A percentile compares a stretch with the other conserved stretches of the same genome.
Evolutionary conservation across 2,888 invertebrate genomes (phyloP).

Genomic region (Chorisops tibialis): DNA sequence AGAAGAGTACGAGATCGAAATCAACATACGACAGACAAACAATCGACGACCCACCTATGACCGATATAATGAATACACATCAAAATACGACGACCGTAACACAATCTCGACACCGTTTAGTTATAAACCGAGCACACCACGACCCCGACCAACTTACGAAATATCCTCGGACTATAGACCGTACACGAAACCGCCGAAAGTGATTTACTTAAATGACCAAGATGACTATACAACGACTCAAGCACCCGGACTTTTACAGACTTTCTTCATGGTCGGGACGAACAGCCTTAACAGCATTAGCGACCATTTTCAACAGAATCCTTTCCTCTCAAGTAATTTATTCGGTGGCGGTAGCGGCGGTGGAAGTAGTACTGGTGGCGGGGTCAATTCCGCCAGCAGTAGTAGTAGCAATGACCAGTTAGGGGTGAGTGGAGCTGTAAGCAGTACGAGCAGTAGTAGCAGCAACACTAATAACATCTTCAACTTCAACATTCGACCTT

Average conservation of each 20-base stretch:
- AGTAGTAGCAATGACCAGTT: not conserved
- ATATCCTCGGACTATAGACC: conserved; percentile 23
- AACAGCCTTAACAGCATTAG: conserved; percentile 13
- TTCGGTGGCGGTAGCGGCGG: conserved; percentile 10
- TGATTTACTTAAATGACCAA: conserved; percentile 47
- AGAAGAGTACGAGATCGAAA: conserved; percentile 50
- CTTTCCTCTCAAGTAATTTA: conserved; percentile 16
- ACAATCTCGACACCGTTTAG: conserved; percentile 35
- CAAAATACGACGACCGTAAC: conserved; percentile 12
- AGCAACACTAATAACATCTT: conserved; percentile 18
- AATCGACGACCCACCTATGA: conserved; percentile 32
- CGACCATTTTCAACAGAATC: conserved; percentile 5
- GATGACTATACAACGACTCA: conserved; percentile 38
- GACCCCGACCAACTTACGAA: conserved; percentile 13
- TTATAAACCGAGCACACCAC: conserved; percentile 21
- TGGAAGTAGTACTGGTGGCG: not conserved
- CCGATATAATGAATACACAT: conserved; percentile 13
- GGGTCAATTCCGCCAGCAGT: not conserved
- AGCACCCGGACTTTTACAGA: conserved; percentile 45
- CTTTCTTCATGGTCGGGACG: conserved; percentile 41
- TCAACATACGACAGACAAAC: conserved; percentile 49
- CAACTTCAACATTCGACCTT: conserved; percentile 12
- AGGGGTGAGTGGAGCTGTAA: not conserved
- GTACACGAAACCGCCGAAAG: conserved; percentile 47
- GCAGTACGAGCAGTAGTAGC: not conserved